Conservation (phyloP, 2,797 vertebrate species). For the Peromyscus eremicus region DNA sequence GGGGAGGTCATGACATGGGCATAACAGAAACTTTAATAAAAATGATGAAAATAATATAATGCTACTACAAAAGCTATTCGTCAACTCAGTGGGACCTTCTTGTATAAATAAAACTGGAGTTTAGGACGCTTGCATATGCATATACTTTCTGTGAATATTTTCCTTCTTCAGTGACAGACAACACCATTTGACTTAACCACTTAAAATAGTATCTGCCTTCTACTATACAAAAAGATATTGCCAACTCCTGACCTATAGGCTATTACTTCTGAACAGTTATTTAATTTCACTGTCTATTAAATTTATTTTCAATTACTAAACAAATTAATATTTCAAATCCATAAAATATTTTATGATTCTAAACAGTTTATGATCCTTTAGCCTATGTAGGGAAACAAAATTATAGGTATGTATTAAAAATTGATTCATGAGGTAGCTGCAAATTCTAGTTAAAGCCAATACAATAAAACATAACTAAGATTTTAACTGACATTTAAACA, state of each 20-base stretch:
- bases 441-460: neutral
- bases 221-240: neutral
- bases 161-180: neutral
- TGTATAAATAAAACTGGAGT: neutral
- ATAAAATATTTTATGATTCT: neutral
- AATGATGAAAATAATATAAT: neutral
- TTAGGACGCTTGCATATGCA: neutral
- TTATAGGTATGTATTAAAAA: neutral
- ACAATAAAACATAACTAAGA: neutral
- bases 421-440: neutral
- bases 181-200: neutral
- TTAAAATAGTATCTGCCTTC: neutral
- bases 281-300: neutral
- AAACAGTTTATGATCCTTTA: neutral
- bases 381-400: neutral
- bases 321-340: neutral
- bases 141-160: neutral
- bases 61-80: neutral
- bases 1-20: too few species aligned
- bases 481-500: neutral
- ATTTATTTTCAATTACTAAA: neutral
- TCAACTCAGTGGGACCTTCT: neutral
- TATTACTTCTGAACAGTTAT: neutral
- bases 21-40: neutral
- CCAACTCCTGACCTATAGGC: neutral